Evolutionary conservation across 2,888 invertebrate genomes (phyloP).

Genomic region (Stegophylla sp.): DNA sequence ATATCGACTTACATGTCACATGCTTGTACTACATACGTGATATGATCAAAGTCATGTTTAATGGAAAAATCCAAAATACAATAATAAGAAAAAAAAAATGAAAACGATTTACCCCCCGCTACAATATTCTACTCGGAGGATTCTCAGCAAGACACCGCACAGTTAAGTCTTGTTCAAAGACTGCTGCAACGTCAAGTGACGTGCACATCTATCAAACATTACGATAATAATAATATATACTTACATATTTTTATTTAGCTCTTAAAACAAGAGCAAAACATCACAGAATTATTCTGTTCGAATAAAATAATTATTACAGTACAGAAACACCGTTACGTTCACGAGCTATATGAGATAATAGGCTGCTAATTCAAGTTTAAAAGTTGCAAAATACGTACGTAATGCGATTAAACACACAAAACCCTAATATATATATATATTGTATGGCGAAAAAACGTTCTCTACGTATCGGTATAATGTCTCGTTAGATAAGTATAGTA

Average conservation of each 20-base stretch:
- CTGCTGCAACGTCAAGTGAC: neutral
- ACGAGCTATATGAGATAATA: neutral
- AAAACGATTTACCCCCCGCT: constrained; percentile 54
- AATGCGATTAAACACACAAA: neutral
- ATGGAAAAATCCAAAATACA: constrained; percentile 43
- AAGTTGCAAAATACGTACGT: neutral
- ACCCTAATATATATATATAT: no score
- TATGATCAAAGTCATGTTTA: constrained; percentile 39
- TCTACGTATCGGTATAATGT: no score
- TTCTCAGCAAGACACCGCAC: constrained; percentile 25
- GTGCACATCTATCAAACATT: neutral
- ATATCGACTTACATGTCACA: constrained; percentile 33
- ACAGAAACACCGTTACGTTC: neutral
- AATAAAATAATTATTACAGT: neutral
- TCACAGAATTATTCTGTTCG: neutral
- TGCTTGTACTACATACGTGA: constrained; percentile 17
- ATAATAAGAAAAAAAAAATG: constrained; percentile 30
- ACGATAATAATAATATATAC: neutral
- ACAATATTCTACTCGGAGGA: constrained; percentile 5
- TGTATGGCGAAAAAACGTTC: no score
- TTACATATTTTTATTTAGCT: neutral
- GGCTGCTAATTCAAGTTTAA: neutral
- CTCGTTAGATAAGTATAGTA: no score
- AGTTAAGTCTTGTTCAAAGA: constrained; percentile 23
- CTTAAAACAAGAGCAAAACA: neutral